A percentile compares a stretch with the other conserved stretches of the same genome.
Evolutionary conservation across 2,113 vertebrate genomes (phyloP).

Genomic region (Pachycephala philippinensis): DNA sequence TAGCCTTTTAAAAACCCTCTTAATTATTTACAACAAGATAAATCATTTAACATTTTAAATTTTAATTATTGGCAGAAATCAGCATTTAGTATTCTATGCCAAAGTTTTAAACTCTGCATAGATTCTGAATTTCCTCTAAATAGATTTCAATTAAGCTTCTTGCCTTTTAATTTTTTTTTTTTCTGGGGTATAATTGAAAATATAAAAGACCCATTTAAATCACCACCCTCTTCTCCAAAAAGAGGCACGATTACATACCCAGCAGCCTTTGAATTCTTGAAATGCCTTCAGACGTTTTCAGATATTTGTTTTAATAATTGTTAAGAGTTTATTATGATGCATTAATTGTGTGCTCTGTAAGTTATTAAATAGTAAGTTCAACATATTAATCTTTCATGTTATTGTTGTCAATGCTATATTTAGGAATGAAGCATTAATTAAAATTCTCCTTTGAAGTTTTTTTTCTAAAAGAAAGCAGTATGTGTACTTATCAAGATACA

Average conservation of each 20-base stretch:
- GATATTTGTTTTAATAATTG: slow-evolving; percentile 51
- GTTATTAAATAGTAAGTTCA: slow-evolving; percentile 53
- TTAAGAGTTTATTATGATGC: slow-evolving; percentile 61
- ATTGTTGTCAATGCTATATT: slow-evolving; percentile 45
- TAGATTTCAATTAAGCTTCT: slow-evolving; percentile 64
- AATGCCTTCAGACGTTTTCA: slow-evolving; percentile 34
- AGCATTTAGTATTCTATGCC: slow-evolving; percentile 71
- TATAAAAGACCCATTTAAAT: slow-evolving; percentile 37
- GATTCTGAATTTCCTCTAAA: slow-evolving; percentile 63
- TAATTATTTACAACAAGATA: slow-evolving; percentile 78
- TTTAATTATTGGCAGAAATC: slow-evolving; percentile 76
- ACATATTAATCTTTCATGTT: slow-evolving; percentile 63
- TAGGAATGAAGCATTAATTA: slow-evolving; percentile 51
- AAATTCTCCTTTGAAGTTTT: slow-evolving; percentile 32
- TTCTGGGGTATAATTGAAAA: slow-evolving; percentile 38
- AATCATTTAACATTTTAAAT: slow-evolving; percentile 79
- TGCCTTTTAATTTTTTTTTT: background rate
- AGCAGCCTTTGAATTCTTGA: slow-evolving; percentile 43
- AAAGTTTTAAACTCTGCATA: slow-evolving; percentile 70
- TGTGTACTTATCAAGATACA: background rate
- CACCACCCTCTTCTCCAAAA: background rate
- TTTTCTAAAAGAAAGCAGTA: background rate
- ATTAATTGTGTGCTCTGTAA: slow-evolving; percentile 45
- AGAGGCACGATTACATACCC: background rate
- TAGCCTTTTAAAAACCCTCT: slow-evolving; percentile 66